Percentiles rank a stretch among this genome's conserved stretches.
These are phyloP conservation scores for Hyposoter didymator DNA, from an alignment of 2,888 invertebrate genomes.

Conservation along the genomic window DNA sequence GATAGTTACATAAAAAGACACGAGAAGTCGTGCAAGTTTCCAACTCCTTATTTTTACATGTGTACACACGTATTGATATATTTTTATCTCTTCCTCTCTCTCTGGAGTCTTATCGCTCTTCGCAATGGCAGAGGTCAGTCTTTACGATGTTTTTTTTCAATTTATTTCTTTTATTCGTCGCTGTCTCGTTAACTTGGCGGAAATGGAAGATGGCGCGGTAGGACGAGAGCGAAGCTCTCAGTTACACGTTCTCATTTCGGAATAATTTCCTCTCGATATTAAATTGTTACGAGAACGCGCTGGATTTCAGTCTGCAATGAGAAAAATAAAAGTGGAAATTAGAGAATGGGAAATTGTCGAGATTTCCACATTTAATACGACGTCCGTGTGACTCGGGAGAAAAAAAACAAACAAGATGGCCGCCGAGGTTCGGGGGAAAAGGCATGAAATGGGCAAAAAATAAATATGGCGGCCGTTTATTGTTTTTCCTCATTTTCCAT, in stretches of 20 bases:
- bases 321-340: conserved; percentile 14
- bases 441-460: conserved; percentile 16
- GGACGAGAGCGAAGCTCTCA: conserved; percentile 1
- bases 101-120: conserved; percentile 25
- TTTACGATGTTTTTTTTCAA: conserved; percentile 17
- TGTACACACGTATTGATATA: background rate
- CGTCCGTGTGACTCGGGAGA: background rate
- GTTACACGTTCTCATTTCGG: conserved; percentile 35
- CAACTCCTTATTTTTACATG: background rate
- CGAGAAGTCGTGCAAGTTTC: background rate
- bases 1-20: conserved; percentile 4
- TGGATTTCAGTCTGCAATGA: conserved; percentile 49
- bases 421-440: background rate
- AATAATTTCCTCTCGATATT: conserved; percentile 46
- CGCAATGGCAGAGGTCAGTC: conserved; percentile 49
- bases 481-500: conserved; percentile 10
- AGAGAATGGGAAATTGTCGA: conserved; percentile 3
- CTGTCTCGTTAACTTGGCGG: background rate
- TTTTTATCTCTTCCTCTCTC: background rate
- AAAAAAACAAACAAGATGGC: conserved; percentile 11
- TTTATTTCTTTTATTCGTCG: background rate
- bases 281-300: conserved; percentile 5
- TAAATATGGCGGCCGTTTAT: conserved; percentile 19
- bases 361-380: conserved; percentile 1
- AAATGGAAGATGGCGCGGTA: conserved; percentile 6